A percentile compares a stretch with the other conserved stretches of the same genome.
These are phyloP conservation scores for Melipona quadrifasciata DNA, from an alignment of 1,140 invertebrate species.

Conservation along the genomic window DNA sequence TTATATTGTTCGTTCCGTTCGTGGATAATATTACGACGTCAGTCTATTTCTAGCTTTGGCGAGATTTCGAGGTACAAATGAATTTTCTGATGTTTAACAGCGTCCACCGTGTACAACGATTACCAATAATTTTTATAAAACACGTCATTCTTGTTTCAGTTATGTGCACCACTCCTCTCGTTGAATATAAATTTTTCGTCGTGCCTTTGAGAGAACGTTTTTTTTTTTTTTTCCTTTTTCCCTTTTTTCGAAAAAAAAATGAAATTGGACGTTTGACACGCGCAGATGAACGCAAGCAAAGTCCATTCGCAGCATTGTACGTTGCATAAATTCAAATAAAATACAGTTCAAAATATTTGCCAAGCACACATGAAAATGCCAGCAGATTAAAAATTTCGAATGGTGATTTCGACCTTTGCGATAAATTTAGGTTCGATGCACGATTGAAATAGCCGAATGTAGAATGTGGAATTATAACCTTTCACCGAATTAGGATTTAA, in stretches of 20 bases:
- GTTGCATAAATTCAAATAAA: neutral
- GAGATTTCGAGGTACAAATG: neutral
- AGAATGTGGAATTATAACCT: neutral
- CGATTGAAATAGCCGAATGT: neutral
- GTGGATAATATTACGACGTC: too few relatives aligned
- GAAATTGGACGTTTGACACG: slow-evolving; percentile 1
- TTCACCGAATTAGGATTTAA: neutral
- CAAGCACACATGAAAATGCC: neutral
- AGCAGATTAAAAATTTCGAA: neutral
- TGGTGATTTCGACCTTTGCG: neutral
- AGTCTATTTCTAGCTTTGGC: too few relatives aligned
- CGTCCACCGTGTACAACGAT: neutral
- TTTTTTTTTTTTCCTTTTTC: neutral
- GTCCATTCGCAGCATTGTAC: neutral
- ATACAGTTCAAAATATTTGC: neutral
- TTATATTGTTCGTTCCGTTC: neutral
- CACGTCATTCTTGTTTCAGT: neutral
- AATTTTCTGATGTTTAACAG: neutral
- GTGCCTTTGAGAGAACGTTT: neutral
- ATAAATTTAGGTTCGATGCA: neutral
- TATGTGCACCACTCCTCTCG: neutral
- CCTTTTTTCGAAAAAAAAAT: neutral
- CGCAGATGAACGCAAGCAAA: neutral
- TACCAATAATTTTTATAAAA: neutral
- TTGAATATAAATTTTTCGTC: neutral